A percentile compares a stretch with the other conserved stretches of the same genome.
Evolutionary conservation across 2,113 vertebrate genomes (phyloP).

Genomic region (Cinclus cinclus): DNA sequence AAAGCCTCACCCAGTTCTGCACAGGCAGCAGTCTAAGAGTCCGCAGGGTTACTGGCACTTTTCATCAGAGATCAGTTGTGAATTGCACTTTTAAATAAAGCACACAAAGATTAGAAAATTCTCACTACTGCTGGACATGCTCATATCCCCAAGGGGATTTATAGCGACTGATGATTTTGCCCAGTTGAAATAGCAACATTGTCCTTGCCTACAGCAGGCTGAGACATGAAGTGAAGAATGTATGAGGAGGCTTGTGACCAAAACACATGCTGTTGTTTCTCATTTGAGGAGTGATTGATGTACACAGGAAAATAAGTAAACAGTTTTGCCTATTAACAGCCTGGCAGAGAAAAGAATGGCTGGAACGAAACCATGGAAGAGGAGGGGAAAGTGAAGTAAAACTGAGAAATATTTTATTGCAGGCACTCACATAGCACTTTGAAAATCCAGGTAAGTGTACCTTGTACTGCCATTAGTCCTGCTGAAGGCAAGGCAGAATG

Average conservation of each 20-base stretch:
- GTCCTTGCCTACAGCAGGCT: neutral
- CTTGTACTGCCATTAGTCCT: neutral
- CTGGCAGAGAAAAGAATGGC: neutral
- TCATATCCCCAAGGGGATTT: neutral
- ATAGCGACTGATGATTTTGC: neutral
- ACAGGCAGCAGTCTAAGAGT: slow-evolving; percentile 19
- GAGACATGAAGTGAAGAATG: neutral
- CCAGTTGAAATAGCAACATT: neutral
- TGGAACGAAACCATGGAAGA: neutral
- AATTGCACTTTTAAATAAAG: neutral
- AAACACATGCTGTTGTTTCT: neutral
- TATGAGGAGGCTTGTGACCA: neutral
- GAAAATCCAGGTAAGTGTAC: neutral
- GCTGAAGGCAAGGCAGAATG: neutral
- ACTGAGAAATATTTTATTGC: neutral
- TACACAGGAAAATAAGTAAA: neutral
- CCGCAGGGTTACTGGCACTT: neutral
- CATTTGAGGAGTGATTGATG: neutral
- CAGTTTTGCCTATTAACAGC: neutral
- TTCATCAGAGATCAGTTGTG: neutral
- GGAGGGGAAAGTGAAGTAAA: fast-evolving
- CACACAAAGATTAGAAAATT: neutral
- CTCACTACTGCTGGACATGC: neutral
- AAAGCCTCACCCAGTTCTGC: slow-evolving; percentile 11
- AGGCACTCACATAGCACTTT: neutral